A percentile compares a stretch with the other conserved stretches of the same genome.
Evolutionary conservation across 2,113 vertebrate genomes (phyloP).

Genomic region (Muntiacus muntjak): DNA sequence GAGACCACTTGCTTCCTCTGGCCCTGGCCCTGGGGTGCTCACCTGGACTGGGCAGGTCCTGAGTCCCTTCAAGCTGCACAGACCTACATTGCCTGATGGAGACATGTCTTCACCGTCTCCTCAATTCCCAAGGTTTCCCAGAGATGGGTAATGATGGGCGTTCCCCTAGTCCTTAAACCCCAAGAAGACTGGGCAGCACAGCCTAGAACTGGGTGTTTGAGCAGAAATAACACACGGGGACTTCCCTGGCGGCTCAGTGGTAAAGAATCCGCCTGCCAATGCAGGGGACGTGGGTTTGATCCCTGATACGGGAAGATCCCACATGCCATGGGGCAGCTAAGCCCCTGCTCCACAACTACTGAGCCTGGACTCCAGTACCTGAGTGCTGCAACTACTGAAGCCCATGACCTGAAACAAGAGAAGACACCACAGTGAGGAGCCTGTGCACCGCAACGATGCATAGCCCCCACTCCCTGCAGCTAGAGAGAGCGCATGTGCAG

Average conservation of each 20-base stretch:
- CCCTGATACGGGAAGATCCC: neutral
- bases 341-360: neutral
- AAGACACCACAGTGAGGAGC: neutral
- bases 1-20: fast-evolving
- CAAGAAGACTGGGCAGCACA: neutral
- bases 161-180: neutral
- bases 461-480: neutral
- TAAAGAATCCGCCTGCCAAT: neutral
- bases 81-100: neutral
- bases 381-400: neutral
- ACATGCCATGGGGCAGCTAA: neutral
- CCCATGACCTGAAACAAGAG: neutral
- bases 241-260: neutral
- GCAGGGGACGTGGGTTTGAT: neutral
- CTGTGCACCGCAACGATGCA: neutral
- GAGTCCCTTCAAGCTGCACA: neutral
- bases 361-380: neutral
- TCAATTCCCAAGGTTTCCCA: neutral
- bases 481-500: fast-evolving
- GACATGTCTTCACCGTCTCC: neutral
- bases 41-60: neutral
- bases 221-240: neutral
- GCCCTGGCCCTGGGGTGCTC: neutral
- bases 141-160: neutral
- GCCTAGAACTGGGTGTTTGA: neutral